Evolutionary conservation across 2,113 vertebrate genomes (phyloP).

Genomic region (Noturus placidus): DNA sequence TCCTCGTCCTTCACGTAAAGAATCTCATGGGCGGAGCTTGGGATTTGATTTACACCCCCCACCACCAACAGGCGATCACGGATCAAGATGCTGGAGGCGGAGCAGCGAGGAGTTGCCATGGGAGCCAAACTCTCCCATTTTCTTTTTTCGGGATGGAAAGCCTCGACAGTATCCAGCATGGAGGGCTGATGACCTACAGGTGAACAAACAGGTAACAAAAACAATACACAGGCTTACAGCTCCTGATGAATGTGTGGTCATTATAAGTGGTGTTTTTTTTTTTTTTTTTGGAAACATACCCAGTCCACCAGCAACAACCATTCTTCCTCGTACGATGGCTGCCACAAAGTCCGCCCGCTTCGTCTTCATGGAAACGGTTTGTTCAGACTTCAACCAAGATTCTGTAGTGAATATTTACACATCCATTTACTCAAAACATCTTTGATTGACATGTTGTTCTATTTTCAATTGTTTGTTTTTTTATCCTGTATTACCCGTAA

Average conservation of each 20-base stretch:
- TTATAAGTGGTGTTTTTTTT: not conserved
- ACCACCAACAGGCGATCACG: conserved; percentile 88
- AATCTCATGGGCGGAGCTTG: conserved; percentile 87
- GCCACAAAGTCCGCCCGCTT: conserved; percentile 91
- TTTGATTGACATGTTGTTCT: not conserved
- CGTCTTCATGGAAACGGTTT: conserved; percentile 87
- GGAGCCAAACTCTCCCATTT: conserved; percentile 89
- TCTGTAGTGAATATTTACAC: conserved; percentile 67
- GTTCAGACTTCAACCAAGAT: conserved; percentile 87
- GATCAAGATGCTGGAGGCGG: conserved; percentile 86
- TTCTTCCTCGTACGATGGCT: conserved; percentile 82
- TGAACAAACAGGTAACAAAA: not conserved
- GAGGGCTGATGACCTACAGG: conserved; percentile 87
- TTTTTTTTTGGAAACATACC: conserved; percentile 69
- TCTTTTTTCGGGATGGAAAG: conserved; percentile 87
- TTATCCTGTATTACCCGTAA: not conserved
- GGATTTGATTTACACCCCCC: conserved; percentile 92
- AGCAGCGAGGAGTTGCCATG: conserved; percentile 91
- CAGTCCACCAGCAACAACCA: conserved; percentile 88
- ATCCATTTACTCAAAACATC: not conserved
- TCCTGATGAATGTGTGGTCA: not conserved
- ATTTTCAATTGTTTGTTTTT: not conserved
- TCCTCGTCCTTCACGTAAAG: conserved; percentile 83
- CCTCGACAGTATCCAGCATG: conserved; percentile 86
- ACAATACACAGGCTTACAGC: not conserved